These are phyloP conservation scores for Heliconius aoede DNA, from an alignment of 2,888 invertebrate species.

Conservation along the genomic window DNA sequence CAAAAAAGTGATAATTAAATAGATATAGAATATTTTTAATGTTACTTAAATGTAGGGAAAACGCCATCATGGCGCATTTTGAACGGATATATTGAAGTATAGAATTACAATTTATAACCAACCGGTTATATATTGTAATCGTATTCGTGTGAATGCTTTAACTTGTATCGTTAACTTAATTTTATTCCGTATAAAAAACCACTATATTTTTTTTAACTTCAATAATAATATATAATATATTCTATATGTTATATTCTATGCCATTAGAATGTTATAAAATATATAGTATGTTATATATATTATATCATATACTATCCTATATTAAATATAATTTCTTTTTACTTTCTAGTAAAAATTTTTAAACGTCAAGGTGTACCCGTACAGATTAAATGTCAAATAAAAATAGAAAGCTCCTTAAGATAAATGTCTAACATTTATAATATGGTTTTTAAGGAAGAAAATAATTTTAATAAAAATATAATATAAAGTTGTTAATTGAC, in stretches of 20 bases:
- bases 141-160: neutral
- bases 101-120: too few relatives aligned
- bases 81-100: neutral
- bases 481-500: neutral
- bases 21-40: neutral
- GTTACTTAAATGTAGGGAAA: neutral
- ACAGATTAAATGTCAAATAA: neutral
- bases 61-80: neutral
- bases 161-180: neutral
- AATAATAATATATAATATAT: too few relatives aligned
- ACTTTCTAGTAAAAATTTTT: neutral
- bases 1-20: constrained; percentile 12
- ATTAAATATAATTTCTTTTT: neutral
- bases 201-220: too few relatives aligned
- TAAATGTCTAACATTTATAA: too few relatives aligned
- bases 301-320: too few relatives aligned
- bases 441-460: too few relatives aligned
- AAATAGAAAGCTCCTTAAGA: constrained; percentile 2
- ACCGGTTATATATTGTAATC: neutral
- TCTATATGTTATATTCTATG: too few relatives aligned
- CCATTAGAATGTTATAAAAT: too few relatives aligned
- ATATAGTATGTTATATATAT: too few relatives aligned
- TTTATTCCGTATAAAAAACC: too few relatives aligned
- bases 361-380: neutral
- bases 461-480: too few relatives aligned